These are phyloP conservation scores for Daubentonia madagascariensis DNA, from an alignment of 2,113 vertebrate species.

Conservation along the genomic window DNA sequence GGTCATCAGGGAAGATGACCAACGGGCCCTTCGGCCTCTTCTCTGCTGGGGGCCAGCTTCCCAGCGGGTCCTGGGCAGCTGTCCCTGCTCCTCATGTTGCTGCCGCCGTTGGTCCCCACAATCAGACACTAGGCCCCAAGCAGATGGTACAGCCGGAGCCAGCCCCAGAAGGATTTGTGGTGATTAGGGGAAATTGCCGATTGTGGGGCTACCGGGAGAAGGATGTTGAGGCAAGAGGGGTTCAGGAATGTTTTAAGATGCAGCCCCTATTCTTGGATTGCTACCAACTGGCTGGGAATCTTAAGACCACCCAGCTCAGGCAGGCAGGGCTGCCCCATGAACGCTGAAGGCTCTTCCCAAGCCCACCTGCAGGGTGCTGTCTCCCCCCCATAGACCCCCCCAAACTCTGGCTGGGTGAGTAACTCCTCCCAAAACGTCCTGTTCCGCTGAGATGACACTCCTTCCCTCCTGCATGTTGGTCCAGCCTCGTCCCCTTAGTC, in stretches of 20 bases:
- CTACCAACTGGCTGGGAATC: not conserved
- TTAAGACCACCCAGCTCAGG: not conserved
- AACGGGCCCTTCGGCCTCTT: not conserved
- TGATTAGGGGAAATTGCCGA: not conserved
- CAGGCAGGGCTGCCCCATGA: not conserved
- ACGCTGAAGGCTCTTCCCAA: not conserved
- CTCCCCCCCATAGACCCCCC: too few relatives aligned
- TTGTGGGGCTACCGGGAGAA: not conserved
- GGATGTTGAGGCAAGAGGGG: not conserved
- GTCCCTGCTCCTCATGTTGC: not conserved
- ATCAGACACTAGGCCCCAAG: not conserved
- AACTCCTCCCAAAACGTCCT: constrained; percentile 71
- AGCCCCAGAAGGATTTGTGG: not conserved
- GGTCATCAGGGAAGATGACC: too few relatives aligned
- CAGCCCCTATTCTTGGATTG: too few relatives aligned
- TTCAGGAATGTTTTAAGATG: too few relatives aligned
- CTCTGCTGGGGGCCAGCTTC: too few relatives aligned
- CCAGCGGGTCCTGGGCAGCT: not conserved
- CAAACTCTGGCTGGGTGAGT: not conserved
- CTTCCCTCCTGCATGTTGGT: not conserved
- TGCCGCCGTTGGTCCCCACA: not conserved
- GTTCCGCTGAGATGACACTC: constrained; percentile 62
- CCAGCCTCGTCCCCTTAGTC: too few relatives aligned
- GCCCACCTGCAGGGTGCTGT: not conserved
- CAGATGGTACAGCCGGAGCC: too few relatives aligned